Evolutionary conservation across 2,888 invertebrate species (phyloP).

Genomic region (Drosophila cyrtoloma): DNA sequence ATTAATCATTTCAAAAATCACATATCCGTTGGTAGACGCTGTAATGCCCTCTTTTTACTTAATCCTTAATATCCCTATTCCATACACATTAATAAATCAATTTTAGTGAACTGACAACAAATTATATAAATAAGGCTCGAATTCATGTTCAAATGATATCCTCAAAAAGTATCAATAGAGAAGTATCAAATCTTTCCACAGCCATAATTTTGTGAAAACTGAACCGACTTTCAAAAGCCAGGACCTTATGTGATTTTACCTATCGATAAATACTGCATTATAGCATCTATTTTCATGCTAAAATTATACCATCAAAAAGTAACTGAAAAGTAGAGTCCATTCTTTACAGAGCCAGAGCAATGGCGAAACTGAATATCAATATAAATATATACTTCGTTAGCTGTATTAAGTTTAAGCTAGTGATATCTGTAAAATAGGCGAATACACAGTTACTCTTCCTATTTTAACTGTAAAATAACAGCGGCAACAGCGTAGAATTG

Average conservation of each 20-base stretch:
- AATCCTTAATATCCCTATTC: neutral
- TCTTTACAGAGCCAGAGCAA: too few species aligned
- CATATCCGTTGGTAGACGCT: neutral
- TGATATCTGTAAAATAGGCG: neutral
- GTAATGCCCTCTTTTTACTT: constrained; percentile 4
- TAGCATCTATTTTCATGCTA: too few species aligned
- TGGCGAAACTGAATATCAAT: neutral
- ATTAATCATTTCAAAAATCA: constrained; percentile 12
- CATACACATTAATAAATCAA: neutral
- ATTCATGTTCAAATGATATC: neutral
- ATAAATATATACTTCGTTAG: neutral
- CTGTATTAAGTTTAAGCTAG: neutral
- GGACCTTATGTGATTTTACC: too few species aligned
- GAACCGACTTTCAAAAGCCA: neutral
- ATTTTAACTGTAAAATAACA: neutral
- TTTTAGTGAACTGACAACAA: neutral
- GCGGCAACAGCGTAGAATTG: neutral
- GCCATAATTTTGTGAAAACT: neutral
- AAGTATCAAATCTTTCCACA: neutral
- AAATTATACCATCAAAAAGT: neutral
- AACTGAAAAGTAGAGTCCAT: neutral
- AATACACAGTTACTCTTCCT: neutral
- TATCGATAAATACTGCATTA: too few species aligned
- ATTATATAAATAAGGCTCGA: neutral
- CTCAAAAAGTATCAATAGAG: neutral